phyloP scores from a whole-genome alignment of 2,888 invertebrate genomes.

The Caenorhabditis macrosperma region DNA sequence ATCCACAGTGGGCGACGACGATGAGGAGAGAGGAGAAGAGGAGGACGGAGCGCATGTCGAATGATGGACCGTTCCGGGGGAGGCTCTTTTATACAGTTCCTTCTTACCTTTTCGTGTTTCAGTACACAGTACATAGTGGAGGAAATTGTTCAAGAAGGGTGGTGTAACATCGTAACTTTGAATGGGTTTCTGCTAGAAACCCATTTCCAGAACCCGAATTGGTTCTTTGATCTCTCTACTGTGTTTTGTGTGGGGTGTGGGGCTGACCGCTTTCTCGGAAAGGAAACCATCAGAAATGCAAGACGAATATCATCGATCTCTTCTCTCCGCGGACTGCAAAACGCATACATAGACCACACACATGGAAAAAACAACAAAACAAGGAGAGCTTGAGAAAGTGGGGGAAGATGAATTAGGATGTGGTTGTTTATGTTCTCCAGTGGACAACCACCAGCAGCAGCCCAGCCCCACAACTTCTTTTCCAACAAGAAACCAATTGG shows the following conservation, averaged over 20 bases:
- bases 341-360: neutral
- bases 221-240: neutral
- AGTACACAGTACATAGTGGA: neutral
- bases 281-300: no score
- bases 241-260: neutral
- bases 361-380: neutral
- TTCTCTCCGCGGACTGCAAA: no score
- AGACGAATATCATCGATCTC: no score
- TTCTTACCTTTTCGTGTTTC: no score
- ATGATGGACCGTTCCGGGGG: neutral
- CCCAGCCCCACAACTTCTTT: no score
- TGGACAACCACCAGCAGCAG: no score
- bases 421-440: neutral
- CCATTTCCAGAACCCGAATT: neutral
- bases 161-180: neutral
- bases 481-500: neutral
- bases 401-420: slow-evolving; percentile 5
- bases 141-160: neutral
- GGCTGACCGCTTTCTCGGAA: no score
- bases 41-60: slow-evolving; percentile 26
- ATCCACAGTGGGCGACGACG: slow-evolving; percentile 6
- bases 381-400: neutral
- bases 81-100: neutral
- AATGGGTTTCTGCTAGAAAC: slow-evolving; percentile 8
- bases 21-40: slow-evolving; percentile 21